Base-by-base conservation (phyloP, 2,888 invertebrate species). In the Agonopterix subpropinquella region DNA sequence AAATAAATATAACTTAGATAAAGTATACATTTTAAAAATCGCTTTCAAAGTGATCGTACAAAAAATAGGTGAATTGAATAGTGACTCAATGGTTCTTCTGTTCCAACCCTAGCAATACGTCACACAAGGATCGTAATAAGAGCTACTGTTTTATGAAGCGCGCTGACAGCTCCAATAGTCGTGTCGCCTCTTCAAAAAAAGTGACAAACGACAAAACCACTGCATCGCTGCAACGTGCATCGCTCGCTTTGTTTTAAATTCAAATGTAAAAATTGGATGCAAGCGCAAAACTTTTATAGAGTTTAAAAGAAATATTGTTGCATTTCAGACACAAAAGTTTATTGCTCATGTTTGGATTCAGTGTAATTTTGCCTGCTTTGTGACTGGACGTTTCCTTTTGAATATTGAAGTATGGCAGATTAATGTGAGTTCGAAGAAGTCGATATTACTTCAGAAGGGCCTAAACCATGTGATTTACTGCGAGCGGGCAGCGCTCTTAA, bases 341-440 rank as follows among this genome's bases (percentile, higher is more conserved):
- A 45, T 11, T 41, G 56, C 54, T 56, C 57, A 51, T 61, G 54
- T 66, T 64, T 65, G 62, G 62, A 61, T 76, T 73, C 65, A 68
- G 66, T 73, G 71, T 77, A 73, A 70, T 67, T 64, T 64, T 70
- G 68, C 67, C 63, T 62, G 65, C 75, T 72, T 80, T 80, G 77
- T 75, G 68, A 58, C 62, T 64, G 59, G 69, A 73, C 73, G 72
- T 83, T 82, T 81, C 84, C 83, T 77, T 80, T 84, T 70, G 71
- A 67, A 71, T 77, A 77, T 81, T 85, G 81, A 84, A 83, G 78
- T 82, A 82, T 81, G 77, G 79, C 77, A 77, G 77, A 87, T 85
- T 86, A 86, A 88, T 87, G 86, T 59, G 76, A 73, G 76, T 88
- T 88, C 87, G 85, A 82, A 83, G 87, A 88, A 88, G 80, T 79